Evolutionary conservation across 2,888 invertebrate genomes (phyloP).

Genomic region (Drosophila paramelanica): DNA sequence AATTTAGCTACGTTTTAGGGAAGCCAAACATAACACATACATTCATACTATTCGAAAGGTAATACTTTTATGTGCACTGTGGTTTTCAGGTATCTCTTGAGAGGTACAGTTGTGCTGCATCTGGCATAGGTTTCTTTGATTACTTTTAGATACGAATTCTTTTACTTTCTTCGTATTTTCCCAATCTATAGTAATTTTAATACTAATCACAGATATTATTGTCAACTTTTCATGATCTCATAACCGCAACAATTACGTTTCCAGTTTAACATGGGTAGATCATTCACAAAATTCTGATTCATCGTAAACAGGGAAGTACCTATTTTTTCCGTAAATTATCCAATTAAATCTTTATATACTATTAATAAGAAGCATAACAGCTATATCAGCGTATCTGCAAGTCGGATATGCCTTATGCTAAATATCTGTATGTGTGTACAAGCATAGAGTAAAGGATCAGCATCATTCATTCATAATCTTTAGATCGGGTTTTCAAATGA

Average conservation of each 20-base stretch:
- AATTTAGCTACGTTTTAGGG: conserved; percentile 27
- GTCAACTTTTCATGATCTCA: conserved; percentile 8
- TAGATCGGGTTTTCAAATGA: conserved; percentile 42
- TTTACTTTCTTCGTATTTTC: background rate
- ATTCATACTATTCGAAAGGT: conserved; percentile 25
- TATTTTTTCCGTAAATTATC: background rate
- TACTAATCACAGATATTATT: background rate
- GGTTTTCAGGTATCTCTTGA: conserved; percentile 4
- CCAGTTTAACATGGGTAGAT: background rate
- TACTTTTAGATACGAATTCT: no score
- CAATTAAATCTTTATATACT: background rate
- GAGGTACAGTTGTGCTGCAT: conserved; percentile 42
- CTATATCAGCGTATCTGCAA: conserved; percentile 7
- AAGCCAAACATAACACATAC: conserved; percentile 19
- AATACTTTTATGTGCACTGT: conserved; percentile 28
- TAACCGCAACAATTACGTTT: background rate
- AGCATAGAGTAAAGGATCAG: conserved; percentile 16
- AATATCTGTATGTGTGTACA: background rate
- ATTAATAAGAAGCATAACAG: background rate
- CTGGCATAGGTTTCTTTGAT: background rate
- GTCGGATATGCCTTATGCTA: conserved; percentile 3
- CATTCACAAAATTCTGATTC: conserved; percentile 13
- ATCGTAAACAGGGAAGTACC: background rate
- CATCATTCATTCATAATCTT: conserved; percentile 26
- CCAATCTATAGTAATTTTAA: background rate